These are phyloP conservation scores for Phalacrocorax pelagicus DNA, from an alignment of 2,113 vertebrate genomes.

Conservation along the genomic window DNA sequence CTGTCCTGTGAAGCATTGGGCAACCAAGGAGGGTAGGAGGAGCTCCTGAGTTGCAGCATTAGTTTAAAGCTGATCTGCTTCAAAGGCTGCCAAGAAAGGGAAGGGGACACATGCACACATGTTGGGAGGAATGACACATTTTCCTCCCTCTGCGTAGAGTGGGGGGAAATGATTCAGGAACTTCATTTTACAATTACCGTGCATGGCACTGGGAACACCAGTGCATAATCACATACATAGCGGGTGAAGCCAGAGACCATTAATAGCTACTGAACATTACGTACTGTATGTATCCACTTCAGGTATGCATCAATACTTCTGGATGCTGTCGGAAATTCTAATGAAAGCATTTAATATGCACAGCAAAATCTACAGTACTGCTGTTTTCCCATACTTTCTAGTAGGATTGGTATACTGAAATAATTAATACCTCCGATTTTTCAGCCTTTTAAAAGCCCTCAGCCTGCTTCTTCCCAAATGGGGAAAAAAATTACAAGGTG, in stretches of 20 bases:
- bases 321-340: not conserved
- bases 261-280: not conserved
- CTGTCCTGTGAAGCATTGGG: not conserved
- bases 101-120: not conserved
- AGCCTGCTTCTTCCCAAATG: not conserved
- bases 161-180: not conserved
- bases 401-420: not conserved
- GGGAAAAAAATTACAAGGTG: not conserved
- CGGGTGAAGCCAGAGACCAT: not conserved
- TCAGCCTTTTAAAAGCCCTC: not conserved
- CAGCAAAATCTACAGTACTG: not conserved
- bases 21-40: not conserved
- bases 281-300: not conserved
- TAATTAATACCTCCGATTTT: not conserved
- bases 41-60: not conserved
- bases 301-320: not conserved
- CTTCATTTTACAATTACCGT: not conserved
- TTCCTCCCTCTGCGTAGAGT: not conserved
- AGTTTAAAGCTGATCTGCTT: not conserved
- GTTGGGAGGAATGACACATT: not conserved
- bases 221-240: not conserved
- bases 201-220: not conserved
- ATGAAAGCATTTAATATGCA: not conserved
- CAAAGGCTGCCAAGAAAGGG: not conserved
- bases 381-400: not conserved